Conservation (phyloP, 2,888 invertebrate genomes). For the Pheosia gnoma region DNA sequence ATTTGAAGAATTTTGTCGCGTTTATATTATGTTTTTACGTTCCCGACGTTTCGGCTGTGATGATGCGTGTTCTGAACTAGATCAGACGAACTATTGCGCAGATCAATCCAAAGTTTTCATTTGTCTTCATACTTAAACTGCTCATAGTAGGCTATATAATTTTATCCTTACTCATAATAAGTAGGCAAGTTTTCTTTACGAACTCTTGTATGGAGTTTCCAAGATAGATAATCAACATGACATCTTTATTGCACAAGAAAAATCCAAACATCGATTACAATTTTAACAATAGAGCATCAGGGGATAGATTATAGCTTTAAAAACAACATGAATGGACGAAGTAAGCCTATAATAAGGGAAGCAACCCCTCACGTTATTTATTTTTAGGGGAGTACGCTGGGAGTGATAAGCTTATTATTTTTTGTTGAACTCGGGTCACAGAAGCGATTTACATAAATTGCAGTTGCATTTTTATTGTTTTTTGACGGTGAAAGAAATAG, state of each 20-base stretch:
- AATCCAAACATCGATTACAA: neutral
- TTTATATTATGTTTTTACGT: too few relatives aligned
- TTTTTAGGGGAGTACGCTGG: constrained; percentile 34
- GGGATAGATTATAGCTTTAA: constrained; percentile 39
- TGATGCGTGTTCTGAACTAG: too few relatives aligned
- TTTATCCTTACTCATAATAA: too few relatives aligned
- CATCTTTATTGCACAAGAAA: neutral
- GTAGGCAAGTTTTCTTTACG: too few relatives aligned
- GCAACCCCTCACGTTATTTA: constrained; percentile 37
- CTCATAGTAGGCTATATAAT: too few relatives aligned
- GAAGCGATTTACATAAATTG: constrained; percentile 42
- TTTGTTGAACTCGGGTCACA: constrained; percentile 35
- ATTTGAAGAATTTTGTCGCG: too few relatives aligned
- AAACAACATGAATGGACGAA: constrained; percentile 33
- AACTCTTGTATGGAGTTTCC: too few relatives aligned
- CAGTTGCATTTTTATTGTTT: constrained; percentile 37
- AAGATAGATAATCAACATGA: too few relatives aligned
- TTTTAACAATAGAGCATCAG: constrained; percentile 5
- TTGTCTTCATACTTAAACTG: too few relatives aligned
- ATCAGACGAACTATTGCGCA: too few relatives aligned
- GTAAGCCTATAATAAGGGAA: constrained; percentile 42
- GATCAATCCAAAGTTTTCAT: too few relatives aligned
- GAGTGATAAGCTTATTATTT: constrained; percentile 29
- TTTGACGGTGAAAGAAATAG: constrained; percentile 25
- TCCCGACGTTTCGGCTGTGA: too few relatives aligned